Evolutionary conservation across 1,140 invertebrate species (phyloP), one percentile per base, ranked within the genome.

Genomic region (Sycophaga agraensis): DNA sequence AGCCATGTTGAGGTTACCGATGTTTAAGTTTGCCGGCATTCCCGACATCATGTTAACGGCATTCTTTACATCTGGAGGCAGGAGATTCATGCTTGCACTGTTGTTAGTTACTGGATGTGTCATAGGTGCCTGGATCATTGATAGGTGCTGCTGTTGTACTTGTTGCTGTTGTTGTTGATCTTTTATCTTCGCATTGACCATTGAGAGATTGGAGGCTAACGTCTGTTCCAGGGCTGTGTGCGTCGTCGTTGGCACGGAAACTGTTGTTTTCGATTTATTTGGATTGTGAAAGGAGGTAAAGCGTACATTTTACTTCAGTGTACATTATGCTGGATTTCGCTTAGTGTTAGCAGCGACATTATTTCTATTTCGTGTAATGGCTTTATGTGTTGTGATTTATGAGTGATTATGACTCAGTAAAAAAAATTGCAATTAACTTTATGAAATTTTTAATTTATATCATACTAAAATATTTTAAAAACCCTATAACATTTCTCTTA

Each of bases 171-270:
- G 59, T 11, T 74, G 58, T n/a, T 70, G 65, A 51, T 59, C 45
- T 3, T 60, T 42, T 17, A 48, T 80, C 58, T 76, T 76, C 8
- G 67, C n/a, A n/a, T 66, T 70, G 12, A 45, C 39, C 54, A 63
- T 63, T 5, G 61, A 57, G 14, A 63, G 21, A 11, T 43, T 63
- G 0, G 61, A 63, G 28, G 66, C 69, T 16, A 79, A 53, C 8
- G 65, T 67, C 64, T 75, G 75, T 21, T 80, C 77, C 39, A 78
- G 60, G 7, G 65, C 60, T 26, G 75, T 43, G 48, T 76, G 75
- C 31, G 71, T 69, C 4, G 71, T 69, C 5, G 72, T 77, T 56
- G 77, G 65, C 59, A 74, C 68, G 39, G 74, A 65, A 77, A 42
- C 61, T 42, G 60, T 16, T 42, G 28, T 26, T 35, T 34, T 51